Conservation (phyloP, 1,140 invertebrate species). For the Apis florea region DNA sequence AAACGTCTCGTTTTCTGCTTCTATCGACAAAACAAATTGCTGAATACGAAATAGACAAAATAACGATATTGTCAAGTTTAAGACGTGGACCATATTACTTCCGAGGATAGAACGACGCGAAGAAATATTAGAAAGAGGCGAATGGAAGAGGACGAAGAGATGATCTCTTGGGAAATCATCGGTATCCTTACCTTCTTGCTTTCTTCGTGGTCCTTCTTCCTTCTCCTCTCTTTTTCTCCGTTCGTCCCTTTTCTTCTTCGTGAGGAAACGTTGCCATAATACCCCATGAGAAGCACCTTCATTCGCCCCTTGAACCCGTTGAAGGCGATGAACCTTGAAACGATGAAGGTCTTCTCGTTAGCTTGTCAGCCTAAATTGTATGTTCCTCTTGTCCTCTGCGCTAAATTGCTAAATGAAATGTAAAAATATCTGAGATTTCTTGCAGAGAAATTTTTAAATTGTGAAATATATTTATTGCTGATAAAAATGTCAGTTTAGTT, state of each 20-base stretch:
- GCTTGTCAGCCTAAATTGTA: background rate
- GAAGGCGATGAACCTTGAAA: slow-evolving; percentile 55
- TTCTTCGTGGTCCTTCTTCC: slow-evolving; percentile 38
- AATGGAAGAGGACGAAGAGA: slow-evolving; percentile 64
- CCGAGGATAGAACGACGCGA: slow-evolving; percentile 28
- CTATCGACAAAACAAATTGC: slow-evolving; percentile 18
- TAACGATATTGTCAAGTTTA: slow-evolving; percentile 64
- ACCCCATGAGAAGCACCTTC: slow-evolving; percentile 47
- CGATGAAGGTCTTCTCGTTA: slow-evolving; percentile 34
- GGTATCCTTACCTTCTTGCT: slow-evolving; percentile 71
- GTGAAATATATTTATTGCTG: too few species aligned
- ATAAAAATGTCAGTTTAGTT: too few species aligned
- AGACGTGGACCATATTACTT: slow-evolving; percentile 53
- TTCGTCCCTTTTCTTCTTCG: slow-evolving; percentile 5
- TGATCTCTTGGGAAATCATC: slow-evolving; percentile 76
- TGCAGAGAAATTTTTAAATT: too few species aligned
- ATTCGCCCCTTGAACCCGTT: slow-evolving; percentile 26
- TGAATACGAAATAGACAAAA: slow-evolving; percentile 33
- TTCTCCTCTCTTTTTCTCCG: background rate
- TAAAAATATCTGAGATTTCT: too few species aligned
- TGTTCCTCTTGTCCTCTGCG: too few species aligned
- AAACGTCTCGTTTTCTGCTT: background rate
- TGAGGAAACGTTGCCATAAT: slow-evolving; percentile 37
- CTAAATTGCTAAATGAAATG: too few species aligned
- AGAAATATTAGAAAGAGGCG: slow-evolving; percentile 52